phyloP scores from a whole-genome alignment of 2,113 vertebrate species.

The Chelonoidis abingdonii region DNA sequence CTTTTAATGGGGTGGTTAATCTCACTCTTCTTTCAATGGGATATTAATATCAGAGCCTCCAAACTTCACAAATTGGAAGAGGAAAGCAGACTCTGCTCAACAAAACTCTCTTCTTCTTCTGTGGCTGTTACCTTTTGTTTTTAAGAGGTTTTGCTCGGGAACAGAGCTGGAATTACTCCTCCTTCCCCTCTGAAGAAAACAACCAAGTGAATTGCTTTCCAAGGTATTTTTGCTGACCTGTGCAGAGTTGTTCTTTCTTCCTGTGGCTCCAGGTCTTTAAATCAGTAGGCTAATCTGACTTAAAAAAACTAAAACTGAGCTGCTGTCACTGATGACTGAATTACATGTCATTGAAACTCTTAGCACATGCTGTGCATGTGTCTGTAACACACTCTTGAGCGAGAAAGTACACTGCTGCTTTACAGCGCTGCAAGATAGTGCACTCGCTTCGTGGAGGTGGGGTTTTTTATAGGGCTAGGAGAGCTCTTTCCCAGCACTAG shows the following conservation, averaged over 20 bases:
- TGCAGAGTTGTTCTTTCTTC: conserved; percentile 14
- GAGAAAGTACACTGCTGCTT: no score
- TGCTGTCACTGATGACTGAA: conserved; percentile 25
- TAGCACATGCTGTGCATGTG: background rate
- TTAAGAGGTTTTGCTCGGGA: conserved; percentile 39
- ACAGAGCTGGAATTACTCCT: conserved; percentile 8
- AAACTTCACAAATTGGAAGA: background rate
- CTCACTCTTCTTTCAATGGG: background rate
- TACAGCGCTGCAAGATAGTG: no score
- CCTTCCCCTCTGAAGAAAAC: conserved; percentile 36
- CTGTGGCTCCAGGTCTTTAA: conserved; percentile 25
- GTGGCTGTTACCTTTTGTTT: background rate
- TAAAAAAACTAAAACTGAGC: conserved; percentile 49
- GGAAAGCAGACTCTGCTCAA: background rate
- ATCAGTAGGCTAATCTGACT: conserved; percentile 47
- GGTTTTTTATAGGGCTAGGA: no score
- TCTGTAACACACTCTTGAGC: background rate
- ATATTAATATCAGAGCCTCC: background rate
- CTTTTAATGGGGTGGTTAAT: background rate
- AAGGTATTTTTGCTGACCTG: conserved; percentile 49
- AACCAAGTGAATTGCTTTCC: conserved; percentile 32
- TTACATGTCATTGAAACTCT: conserved; percentile 41
- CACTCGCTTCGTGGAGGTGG: no score
- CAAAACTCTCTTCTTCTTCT: conserved; percentile 14
- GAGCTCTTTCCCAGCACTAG: no score